These are phyloP conservation scores for Catharus ustulatus DNA, from an alignment of 2,797 vertebrate species.

Conservation along the genomic window DNA sequence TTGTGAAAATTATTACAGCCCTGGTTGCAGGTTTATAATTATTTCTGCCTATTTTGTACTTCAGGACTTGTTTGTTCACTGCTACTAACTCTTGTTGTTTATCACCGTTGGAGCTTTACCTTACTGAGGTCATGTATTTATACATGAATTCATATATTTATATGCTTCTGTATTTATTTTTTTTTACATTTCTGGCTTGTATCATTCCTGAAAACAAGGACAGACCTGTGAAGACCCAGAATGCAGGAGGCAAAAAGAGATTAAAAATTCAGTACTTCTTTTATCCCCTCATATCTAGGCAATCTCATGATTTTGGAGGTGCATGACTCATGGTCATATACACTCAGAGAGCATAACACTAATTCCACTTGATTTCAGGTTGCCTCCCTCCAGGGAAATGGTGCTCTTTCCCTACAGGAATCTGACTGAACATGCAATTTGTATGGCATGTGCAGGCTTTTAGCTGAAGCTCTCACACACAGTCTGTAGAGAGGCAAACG, in stretches of 20 bases:
- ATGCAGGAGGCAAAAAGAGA: neutral
- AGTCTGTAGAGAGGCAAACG: neutral
- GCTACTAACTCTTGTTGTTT: neutral
- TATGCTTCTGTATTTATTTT: neutral
- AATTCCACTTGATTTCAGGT: neutral
- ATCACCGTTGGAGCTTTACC: neutral
- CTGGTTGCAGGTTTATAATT: neutral
- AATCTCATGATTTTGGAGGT: neutral
- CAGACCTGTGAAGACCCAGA: neutral
- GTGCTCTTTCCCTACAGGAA: neutral
- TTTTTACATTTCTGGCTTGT: neutral
- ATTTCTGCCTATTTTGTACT: neutral
- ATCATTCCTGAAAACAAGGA: neutral
- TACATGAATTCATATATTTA: neutral
- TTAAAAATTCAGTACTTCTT: neutral
- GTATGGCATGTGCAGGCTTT: fast-evolving
- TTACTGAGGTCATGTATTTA: neutral
- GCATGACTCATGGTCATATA: neutral
- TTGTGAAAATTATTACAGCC: neutral
- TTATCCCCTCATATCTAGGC: neutral
- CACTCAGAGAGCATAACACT: fast-evolving
- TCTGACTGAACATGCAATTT: neutral
- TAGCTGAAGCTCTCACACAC: neutral
- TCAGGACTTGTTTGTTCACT: neutral
- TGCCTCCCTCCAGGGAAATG: neutral